Percentiles rank a stretch among this genome's conserved stretches.
Conservation (phyloP, 2,113 vertebrate species). For the Melospiza melodia region DNA sequence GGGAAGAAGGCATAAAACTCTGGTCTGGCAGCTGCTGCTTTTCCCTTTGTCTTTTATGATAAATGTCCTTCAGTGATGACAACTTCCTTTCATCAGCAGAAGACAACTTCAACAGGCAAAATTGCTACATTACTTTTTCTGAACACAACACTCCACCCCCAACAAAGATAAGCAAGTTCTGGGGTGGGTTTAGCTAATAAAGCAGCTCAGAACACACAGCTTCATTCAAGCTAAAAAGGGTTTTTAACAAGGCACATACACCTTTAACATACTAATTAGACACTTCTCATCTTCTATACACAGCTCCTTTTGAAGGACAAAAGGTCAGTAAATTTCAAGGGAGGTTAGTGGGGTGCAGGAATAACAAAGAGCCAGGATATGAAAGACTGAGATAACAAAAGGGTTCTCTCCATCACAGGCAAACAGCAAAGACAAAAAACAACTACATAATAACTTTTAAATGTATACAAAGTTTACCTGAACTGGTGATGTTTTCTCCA, state of each 20-base stretch:
- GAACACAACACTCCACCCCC: background rate
- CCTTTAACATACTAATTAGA: background rate
- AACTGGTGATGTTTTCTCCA: background rate
- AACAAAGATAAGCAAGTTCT: background rate
- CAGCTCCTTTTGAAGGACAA: background rate
- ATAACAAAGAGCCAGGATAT: background rate
- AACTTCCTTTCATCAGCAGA: conserved; percentile 71
- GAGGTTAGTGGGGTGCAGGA: background rate
- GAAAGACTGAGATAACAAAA: background rate
- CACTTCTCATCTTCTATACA: background rate
- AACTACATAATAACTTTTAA: background rate
- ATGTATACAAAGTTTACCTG: conserved; percentile 64
- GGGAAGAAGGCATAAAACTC: conserved; percentile 67
- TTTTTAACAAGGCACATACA: background rate
- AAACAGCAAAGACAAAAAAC: background rate
- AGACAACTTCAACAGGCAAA: conserved; percentile 69
- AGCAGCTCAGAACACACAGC: background rate
- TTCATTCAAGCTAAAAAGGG: background rate
- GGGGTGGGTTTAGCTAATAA: background rate
- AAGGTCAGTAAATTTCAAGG: background rate
- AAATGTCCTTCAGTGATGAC: conserved; percentile 87
- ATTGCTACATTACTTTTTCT: background rate
- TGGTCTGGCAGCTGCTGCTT: conserved; percentile 75
- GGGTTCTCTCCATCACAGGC: background rate
- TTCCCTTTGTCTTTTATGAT: conserved; percentile 82